These are phyloP conservation scores for Peromyscus maniculatus DNA, from an alignment of 2,113 vertebrate genomes.

Conservation along the genomic window DNA sequence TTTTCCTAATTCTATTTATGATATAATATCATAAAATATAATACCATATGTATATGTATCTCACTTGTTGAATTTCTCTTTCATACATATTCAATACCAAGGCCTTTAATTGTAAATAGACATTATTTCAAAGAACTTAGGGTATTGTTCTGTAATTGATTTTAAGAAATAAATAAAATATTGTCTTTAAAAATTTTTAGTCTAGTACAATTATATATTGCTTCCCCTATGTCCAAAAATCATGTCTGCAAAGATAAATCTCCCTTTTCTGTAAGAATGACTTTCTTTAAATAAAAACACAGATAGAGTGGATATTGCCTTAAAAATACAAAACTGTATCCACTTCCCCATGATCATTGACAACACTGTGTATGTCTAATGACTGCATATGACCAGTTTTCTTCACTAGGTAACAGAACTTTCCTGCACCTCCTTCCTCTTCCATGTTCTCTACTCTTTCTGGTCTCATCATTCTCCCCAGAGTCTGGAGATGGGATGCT, in stretches of 20 bases:
- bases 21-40: slow-evolving; percentile 36
- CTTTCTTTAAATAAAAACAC: slow-evolving; percentile 14
- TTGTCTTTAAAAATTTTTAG: slow-evolving; percentile 1
- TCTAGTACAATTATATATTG: slow-evolving; percentile 2
- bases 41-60: neutral
- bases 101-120: slow-evolving; percentile 52
- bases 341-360: neutral
- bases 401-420: neutral
- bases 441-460: neutral
- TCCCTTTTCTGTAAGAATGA: neutral
- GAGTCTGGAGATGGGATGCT: neutral
- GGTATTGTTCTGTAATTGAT: neutral
- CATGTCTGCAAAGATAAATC: slow-evolving; percentile 41
- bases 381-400: neutral
- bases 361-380: slow-evolving; percentile 11
- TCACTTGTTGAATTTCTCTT: slow-evolving; percentile 51
- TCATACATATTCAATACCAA: slow-evolving; percentile 47
- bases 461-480: neutral
- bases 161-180: slow-evolving; percentile 36
- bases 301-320: neutral
- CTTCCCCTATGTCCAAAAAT: neutral
- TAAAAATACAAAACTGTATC: slow-evolving; percentile 33
- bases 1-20: slow-evolving; percentile 71
- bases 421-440: neutral
- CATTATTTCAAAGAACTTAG: slow-evolving; percentile 6